These are phyloP conservation scores for Falco berigora DNA, from an alignment of 2,797 vertebrate species.

Conservation along the genomic window DNA sequence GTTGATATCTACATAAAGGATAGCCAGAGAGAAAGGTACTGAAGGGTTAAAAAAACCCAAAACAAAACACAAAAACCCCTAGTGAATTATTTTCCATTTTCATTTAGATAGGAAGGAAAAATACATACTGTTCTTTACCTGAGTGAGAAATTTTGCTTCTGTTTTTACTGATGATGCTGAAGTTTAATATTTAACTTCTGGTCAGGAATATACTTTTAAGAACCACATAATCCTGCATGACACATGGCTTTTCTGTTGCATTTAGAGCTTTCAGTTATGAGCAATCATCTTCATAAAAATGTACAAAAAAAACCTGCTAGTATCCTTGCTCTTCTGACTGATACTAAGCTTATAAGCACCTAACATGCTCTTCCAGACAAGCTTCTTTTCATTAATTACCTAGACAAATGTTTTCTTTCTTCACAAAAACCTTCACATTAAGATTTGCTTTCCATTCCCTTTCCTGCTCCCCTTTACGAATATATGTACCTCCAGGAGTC, in stretches of 20 bases:
- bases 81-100: background rate
- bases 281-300: background rate
- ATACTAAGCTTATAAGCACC: background rate
- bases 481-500: background rate
- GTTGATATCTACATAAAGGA: background rate
- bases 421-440: background rate
- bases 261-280: background rate
- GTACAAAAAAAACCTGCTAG: background rate
- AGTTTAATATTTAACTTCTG: background rate
- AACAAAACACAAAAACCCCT: no score
- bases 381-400: background rate
- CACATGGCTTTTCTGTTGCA: background rate
- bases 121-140: accelerated
- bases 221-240: background rate
- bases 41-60: background rate
- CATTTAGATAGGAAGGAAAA: background rate
- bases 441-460: background rate
- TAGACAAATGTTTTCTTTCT: background rate
- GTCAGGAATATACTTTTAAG: background rate
- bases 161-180: background rate
- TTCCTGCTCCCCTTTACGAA: background rate
- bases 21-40: background rate
- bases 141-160: background rate
- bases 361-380: background rate
- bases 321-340: background rate